These are phyloP conservation scores for Cyclargus thomasi DNA, from an alignment of 1,140 invertebrate genomes.

Conservation along the genomic window DNA sequence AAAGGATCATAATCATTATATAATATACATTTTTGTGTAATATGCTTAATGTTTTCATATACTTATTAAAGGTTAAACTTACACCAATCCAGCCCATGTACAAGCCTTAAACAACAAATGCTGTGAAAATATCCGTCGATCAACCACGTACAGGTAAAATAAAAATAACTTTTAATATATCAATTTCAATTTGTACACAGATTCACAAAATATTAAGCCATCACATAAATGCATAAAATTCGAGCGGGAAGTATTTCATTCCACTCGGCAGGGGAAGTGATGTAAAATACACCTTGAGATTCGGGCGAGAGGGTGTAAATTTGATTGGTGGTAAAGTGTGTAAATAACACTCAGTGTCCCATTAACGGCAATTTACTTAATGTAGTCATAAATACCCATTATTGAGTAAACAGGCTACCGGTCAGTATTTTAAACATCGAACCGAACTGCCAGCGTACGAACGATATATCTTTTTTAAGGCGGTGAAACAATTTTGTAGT, in stretches of 20 bases:
- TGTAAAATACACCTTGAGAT: neutral
- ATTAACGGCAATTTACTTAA: slow-evolving; percentile 21
- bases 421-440: slow-evolving; percentile 21
- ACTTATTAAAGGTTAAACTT: too few species aligned
- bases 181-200: neutral
- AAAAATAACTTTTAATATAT: neutral
- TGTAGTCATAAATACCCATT: slow-evolving; percentile 22
- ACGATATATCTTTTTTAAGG: neutral
- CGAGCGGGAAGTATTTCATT: neutral
- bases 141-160: neutral
- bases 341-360: slow-evolving; percentile 15
- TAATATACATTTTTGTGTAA: too few species aligned
- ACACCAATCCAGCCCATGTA: too few species aligned
- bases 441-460: slow-evolving; percentile 14
- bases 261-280: neutral
- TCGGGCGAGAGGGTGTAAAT: neutral
- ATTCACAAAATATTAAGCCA: neutral
- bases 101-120: too few species aligned
- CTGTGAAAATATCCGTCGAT: neutral
- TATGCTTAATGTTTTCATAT: too few species aligned
- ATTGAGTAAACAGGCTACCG: slow-evolving; percentile 18
- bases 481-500: neutral
- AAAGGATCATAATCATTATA: too few species aligned
- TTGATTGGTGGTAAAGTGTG: neutral
- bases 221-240: neutral